phyloP scores from a whole-genome alignment of 1,140 invertebrate genomes.

The Anastrepha obliqua region DNA sequence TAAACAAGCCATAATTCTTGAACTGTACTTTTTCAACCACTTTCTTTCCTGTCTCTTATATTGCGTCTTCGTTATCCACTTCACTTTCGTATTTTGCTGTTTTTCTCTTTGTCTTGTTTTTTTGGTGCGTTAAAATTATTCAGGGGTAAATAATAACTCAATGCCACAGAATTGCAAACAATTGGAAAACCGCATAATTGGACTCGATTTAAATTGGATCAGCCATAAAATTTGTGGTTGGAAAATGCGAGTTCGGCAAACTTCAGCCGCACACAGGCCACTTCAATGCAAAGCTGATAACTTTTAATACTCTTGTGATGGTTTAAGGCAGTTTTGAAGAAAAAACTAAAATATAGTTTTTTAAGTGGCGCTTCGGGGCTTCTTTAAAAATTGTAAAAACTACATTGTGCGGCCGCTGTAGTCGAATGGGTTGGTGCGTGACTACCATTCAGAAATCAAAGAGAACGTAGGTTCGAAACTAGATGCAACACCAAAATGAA shows the following conservation, averaged over 20 bases:
- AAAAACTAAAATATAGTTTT: too few relatives aligned
- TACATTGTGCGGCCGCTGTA: too few relatives aligned
- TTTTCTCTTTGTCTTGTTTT: not conserved
- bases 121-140: slow-evolving; percentile 15
- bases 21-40: slow-evolving; percentile 29
- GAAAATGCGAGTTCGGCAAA: not conserved
- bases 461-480: too few relatives aligned
- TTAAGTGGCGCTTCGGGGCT: too few relatives aligned
- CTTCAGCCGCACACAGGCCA: too few relatives aligned
- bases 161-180: slow-evolving; percentile 21
- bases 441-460: too few relatives aligned
- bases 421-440: too few relatives aligned
- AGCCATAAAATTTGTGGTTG: slow-evolving; percentile 16
- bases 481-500: too few relatives aligned
- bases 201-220: slow-evolving; percentile 44
- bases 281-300: too few relatives aligned
- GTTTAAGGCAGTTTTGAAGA: too few relatives aligned
- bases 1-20: slow-evolving; percentile 48
- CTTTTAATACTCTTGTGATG: too few relatives aligned
- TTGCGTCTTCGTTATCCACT: not conserved
- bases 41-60: slow-evolving; percentile 1
- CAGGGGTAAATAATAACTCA: slow-evolving; percentile 38
- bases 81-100: not conserved
- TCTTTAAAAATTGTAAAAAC: too few relatives aligned
- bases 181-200: slow-evolving; percentile 48